A percentile compares a stretch with the other conserved stretches of the same genome.
Conservation (phyloP, 2,888 invertebrate species). For the Brachycybe producta region DNA sequence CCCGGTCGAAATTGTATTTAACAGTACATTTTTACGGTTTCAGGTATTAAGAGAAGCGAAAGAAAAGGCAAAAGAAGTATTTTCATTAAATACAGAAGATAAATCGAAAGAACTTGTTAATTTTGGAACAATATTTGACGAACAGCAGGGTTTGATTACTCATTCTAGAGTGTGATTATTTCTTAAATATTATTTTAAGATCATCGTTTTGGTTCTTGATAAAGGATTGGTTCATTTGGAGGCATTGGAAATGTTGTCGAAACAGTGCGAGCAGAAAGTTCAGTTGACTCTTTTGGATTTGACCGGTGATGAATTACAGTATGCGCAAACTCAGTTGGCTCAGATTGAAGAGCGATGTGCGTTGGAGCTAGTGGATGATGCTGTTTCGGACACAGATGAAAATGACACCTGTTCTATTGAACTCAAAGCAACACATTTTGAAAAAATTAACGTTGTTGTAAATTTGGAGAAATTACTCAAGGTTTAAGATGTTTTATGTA, state of each 20-base stretch:
- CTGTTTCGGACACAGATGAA: no score
- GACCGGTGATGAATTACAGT: constrained; percentile 46
- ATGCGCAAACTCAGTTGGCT: constrained; percentile 60
- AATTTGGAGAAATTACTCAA: constrained; percentile 20
- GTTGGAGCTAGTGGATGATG: constrained; percentile 25
- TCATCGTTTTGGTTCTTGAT: background rate
- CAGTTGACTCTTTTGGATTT: constrained; percentile 47
- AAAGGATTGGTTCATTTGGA: constrained; percentile 69
- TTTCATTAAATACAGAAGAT: constrained; percentile 16
- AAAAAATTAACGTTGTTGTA: constrained; percentile 28
- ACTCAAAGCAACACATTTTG: constrained; percentile 27
- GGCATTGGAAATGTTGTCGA: constrained; percentile 79
- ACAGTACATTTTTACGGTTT: constrained; percentile 8
- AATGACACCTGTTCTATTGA: constrained; percentile 29
- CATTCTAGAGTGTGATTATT: background rate
- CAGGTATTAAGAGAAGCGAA: constrained; percentile 53
- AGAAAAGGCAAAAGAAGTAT: constrained; percentile 42
- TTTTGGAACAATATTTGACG: constrained; percentile 54
- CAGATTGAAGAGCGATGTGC: constrained; percentile 52
- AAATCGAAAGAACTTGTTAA: constrained; percentile 2
- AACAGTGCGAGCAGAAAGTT: constrained; percentile 60
- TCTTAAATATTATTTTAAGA: background rate
- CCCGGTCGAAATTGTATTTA: background rate
- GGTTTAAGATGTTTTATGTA: constrained; percentile 7
- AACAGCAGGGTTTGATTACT: constrained; percentile 55